These are phyloP conservation scores for Aplysia californica DNA, from an alignment of 1,140 invertebrate species.

Conservation along the genomic window DNA sequence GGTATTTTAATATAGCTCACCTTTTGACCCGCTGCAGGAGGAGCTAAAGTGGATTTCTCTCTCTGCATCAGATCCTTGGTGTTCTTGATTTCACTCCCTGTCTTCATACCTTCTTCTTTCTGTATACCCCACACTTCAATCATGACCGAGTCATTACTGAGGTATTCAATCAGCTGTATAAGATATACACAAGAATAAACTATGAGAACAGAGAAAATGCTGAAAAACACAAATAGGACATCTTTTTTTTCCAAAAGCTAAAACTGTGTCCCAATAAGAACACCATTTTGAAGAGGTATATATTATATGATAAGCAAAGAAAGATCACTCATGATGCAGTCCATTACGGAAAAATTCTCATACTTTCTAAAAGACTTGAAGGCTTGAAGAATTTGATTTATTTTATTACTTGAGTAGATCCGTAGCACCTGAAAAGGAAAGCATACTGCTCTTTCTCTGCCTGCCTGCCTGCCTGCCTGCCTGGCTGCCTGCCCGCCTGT, in stretches of 20 bases:
- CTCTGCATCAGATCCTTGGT: constrained; percentile 37
- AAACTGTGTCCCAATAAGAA: not conserved
- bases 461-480: too few species aligned
- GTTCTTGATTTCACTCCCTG: constrained; percentile 8
- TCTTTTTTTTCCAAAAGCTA: too few species aligned
- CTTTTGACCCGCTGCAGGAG: not conserved
- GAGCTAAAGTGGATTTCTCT: constrained; percentile 27
- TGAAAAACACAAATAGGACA: not conserved
- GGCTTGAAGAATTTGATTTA: too few species aligned
- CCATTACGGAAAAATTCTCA: not conserved
- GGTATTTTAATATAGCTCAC: not conserved
- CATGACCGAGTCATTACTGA: constrained; percentile 68
- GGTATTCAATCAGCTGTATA: constrained; percentile 70
- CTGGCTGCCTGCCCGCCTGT: not conserved
- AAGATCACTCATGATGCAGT: not conserved
- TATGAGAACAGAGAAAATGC: not conserved
- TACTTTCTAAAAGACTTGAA: too few species aligned
- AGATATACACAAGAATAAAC: not conserved
- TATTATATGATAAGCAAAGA: not conserved
- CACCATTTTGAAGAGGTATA: not conserved
- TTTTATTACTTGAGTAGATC: too few species aligned
- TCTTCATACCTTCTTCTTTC: constrained; percentile 43
- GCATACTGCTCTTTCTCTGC: not conserved
- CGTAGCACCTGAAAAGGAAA: too few species aligned
- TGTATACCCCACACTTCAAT: constrained; percentile 72